These are phyloP conservation scores for Lysandra bellargus DNA, from an alignment of 2,888 invertebrate species.

Conservation along the genomic window DNA sequence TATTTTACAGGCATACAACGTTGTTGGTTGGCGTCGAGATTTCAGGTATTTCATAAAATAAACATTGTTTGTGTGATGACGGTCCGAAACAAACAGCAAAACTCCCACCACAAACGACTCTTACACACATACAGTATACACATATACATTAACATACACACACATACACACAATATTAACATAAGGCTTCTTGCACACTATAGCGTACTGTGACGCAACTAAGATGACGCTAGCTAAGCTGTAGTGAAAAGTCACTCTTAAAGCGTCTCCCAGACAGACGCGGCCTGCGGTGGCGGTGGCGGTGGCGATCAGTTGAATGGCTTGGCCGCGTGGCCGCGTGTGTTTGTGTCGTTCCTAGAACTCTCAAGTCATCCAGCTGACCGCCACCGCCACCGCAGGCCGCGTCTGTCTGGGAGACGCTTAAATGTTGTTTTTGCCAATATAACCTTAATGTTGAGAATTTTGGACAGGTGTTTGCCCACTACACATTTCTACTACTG, in stretches of 20 bases:
- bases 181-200: neutral
- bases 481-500: too few relatives aligned
- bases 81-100: slow-evolving; percentile 34
- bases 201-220: neutral
- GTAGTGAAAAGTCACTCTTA: neutral
- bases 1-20: neutral
- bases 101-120: slow-evolving; percentile 11
- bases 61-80: slow-evolving; percentile 24
- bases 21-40: neutral
- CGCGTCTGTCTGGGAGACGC: too few relatives aligned
- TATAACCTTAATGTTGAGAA: too few relatives aligned
- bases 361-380: too few relatives aligned
- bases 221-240: neutral
- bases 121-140: neutral
- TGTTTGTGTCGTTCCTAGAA: too few relatives aligned
- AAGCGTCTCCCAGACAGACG: too few relatives aligned
- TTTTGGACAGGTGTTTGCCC: too few relatives aligned
- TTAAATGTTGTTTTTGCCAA: too few relatives aligned
- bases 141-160: neutral
- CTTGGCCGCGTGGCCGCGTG: too few relatives aligned
- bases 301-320: too few relatives aligned
- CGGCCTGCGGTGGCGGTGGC: too few relatives aligned
- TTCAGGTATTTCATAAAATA: slow-evolving; percentile 11
- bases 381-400: too few relatives aligned
- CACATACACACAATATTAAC: neutral